These are phyloP conservation scores for Clavelina lepadiformis DNA, from an alignment of 23 tunicate species.

Conservation along the genomic window DNA sequence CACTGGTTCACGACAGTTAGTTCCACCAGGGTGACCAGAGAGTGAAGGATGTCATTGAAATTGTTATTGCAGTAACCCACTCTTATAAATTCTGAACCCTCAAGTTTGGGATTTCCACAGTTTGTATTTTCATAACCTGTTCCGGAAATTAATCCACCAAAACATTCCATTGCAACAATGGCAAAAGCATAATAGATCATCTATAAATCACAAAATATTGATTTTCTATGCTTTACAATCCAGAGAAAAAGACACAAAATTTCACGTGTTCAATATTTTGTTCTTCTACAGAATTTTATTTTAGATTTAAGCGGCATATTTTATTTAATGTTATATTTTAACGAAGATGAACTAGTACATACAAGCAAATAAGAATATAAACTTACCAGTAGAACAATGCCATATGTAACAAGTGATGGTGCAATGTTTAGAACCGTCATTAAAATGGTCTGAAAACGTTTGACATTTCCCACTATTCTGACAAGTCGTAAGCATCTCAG, in stretches of 20 bases:
- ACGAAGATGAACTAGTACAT: no score
- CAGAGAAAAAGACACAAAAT: no score
- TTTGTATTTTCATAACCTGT: conserved; percentile 17
- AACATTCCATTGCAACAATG: conserved; percentile 91
- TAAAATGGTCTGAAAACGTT: conserved; percentile 68
- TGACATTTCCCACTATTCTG: conserved; percentile 69
- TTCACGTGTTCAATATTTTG: no score
- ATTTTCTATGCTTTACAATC: no score
- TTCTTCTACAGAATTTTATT: no score
- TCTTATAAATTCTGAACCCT: conserved; percentile 68
- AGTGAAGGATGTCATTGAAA: conserved; percentile 83
- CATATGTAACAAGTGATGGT: conserved; percentile 87
- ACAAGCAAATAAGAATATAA: not conserved
- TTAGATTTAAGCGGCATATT: no score
- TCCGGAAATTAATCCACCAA: conserved; percentile 44
- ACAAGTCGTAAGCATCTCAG: conserved; percentile 85
- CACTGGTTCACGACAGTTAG: conserved; percentile 98
- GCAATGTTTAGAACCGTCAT: conserved; percentile 89
- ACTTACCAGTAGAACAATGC: conserved; percentile 80
- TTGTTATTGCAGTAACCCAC: conserved; percentile 92
- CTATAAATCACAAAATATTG: no score
- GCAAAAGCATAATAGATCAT: conserved; percentile 83
- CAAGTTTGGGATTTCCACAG: conserved; percentile 48
- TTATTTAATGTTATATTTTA: no score
- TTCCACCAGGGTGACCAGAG: conserved; percentile 78